phyloP scores from a whole-genome alignment of 2,888 invertebrate genomes.

The Tridacna crocea region DNA sequence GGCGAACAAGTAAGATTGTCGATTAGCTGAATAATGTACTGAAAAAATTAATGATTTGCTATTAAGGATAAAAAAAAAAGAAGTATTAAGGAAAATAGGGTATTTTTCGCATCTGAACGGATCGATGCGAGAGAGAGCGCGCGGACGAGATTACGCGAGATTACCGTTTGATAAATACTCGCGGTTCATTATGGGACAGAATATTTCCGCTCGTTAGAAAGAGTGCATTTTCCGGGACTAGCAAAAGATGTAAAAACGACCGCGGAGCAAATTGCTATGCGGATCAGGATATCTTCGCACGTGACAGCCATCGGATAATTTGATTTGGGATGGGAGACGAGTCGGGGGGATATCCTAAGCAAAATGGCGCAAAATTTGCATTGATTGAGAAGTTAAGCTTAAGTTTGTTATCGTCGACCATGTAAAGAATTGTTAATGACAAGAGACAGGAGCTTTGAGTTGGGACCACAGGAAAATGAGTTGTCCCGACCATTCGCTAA shows the following conservation, averaged over 20 bases:
- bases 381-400: slow-evolving; percentile 53
- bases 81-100: not conserved
- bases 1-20: not conserved
- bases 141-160: slow-evolving; percentile 36
- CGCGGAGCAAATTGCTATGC: slow-evolving; percentile 39
- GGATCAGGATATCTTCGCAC: slow-evolving; percentile 23
- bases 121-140: slow-evolving; percentile 24
- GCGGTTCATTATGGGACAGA: slow-evolving; percentile 50
- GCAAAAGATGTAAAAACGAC: slow-evolving; percentile 22
- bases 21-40: slow-evolving; percentile 5
- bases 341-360: slow-evolving; percentile 53
- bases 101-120: slow-evolving; percentile 1
- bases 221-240: slow-evolving; percentile 30
- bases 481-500: not conserved
- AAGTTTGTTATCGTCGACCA: slow-evolving; percentile 54
- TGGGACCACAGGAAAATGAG: slow-evolving; percentile 18
- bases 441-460: not conserved
- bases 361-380: slow-evolving; percentile 47
- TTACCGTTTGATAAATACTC: slow-evolving; percentile 50
- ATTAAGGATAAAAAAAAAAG: slow-evolving; percentile 2
- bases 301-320: slow-evolving; percentile 45
- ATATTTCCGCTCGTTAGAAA: slow-evolving; percentile 54
- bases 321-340: slow-evolving; percentile 51
- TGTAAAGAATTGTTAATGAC: slow-evolving; percentile 40
- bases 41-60: slow-evolving; percentile 20